Conservation (phyloP, 2,797 vertebrate genomes). For the Poeciliopsis paucimaculata region DNA sequence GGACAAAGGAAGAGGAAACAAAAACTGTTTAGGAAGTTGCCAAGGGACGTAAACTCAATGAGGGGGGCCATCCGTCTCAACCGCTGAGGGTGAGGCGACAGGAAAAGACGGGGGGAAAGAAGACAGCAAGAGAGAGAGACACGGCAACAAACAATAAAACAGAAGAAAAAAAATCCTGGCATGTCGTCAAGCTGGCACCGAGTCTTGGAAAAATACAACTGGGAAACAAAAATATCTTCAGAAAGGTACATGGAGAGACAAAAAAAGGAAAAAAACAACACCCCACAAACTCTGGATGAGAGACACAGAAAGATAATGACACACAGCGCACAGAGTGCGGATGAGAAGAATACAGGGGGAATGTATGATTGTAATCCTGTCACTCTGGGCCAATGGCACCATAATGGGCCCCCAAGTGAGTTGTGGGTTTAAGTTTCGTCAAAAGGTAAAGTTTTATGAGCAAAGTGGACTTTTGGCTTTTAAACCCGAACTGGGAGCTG, state of each 20-base stretch:
- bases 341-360: neutral
- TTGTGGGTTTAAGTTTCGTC: neutral
- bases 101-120: neutral
- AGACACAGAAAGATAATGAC: neutral
- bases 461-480: neutral
- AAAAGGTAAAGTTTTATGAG: neutral
- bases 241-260: neutral
- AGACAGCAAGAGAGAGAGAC: too few relatives aligned
- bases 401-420: slow-evolving; percentile 1
- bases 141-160: neutral
- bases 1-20: too few relatives aligned
- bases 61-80: neutral
- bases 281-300: slow-evolving; percentile 1
- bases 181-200: neutral
- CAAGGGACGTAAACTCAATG: neutral
- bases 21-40: neutral
- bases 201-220: neutral
- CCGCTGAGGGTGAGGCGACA: neutral
- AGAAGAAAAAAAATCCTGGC: neutral
- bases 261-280: neutral
- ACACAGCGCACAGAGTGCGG: neutral
- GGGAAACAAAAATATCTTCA: neutral
- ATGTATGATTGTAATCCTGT: neutral
- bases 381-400: neutral
- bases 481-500: neutral